Evolutionary conservation across 2,888 invertebrate species (phyloP), one percentile per base, ranked within the genome.

Genomic region (Melinaea menophilus): DNA sequence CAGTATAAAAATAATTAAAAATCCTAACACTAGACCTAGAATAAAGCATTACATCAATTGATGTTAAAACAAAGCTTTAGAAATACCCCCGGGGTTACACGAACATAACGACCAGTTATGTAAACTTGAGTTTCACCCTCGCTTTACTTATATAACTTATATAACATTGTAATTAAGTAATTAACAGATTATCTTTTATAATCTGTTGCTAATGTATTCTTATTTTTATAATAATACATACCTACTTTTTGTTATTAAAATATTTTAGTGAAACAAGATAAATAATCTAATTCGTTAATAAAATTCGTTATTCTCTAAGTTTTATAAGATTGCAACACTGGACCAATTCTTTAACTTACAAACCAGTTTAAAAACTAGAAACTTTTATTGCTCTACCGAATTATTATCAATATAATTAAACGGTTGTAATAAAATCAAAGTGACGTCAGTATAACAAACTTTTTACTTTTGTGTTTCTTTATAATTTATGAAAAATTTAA

Each of bases 281-380:
- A 37, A 37, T 37, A 37, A 37, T 22, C 22, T 22, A 22, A 37
- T 5, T 9, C 11, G 9, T 3, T 37, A 37, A 41, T 41, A 41
- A 31, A 51, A 51, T 31, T 51, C 51, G 31, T 7, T 31, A 7
- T 31, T 31, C 7, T 31, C 3, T 51, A 48, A 13, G 2, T 13
- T 51, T 51, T 51, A 4, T 51, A 31, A 31, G 5, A 22, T 51
- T 51, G 51, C 41, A 59, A 58, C 57, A 64, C 54, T 55, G 60
- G 57, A 64, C 37, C 54, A 55, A 58, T 64, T 61, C 37, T 46
- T 37, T 37, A 59, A 66, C 58, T 61, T 55, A 61, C 56, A 65
- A 69, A 72, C 72, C 66, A 71, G 72, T 72, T 67, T 34, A 33
- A n/a, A 47, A 63, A 68, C 64, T 37, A 34, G 67, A 62, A 54